phyloP scores from a whole-genome alignment of 1,140 invertebrate species.

The Oreohelix idahoensis region DNA sequence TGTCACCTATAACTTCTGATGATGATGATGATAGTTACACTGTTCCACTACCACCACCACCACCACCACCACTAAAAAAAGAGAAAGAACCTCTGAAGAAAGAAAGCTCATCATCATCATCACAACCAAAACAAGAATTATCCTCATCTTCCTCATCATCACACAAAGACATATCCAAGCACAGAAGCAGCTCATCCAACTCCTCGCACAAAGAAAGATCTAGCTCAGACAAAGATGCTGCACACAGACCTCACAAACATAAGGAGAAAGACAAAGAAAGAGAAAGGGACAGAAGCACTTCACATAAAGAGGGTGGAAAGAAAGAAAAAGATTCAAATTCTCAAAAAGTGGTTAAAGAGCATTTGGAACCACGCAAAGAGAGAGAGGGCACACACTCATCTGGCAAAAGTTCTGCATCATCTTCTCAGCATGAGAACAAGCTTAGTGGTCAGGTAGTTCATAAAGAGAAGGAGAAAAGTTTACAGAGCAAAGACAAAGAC shows the following conservation, averaged over 20 bases:
- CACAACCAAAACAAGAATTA: not conserved
- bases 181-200: constrained; percentile 11
- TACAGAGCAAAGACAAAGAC: constrained; percentile 13
- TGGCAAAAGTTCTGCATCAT: constrained; percentile 18
- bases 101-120: constrained; percentile 16
- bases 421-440: constrained; percentile 25
- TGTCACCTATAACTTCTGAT: constrained; percentile 27
- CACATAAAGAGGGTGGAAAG: constrained; percentile 17
- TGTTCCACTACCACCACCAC: not conserved
- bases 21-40: not conserved
- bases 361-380: constrained; percentile 2
- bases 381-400: constrained; percentile 31
- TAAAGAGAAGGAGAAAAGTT: constrained; percentile 25
- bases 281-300: not conserved
- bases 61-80: constrained; percentile 18
- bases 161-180: constrained; percentile 16
- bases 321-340: constrained; percentile 32
- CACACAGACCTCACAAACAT: constrained; percentile 19
- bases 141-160: not conserved
- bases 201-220: constrained; percentile 10
- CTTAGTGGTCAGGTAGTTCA: not conserved
- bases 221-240: constrained; percentile 8
- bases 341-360: constrained; percentile 14
- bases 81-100: constrained; percentile 24
- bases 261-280: constrained; percentile 17